These are phyloP conservation scores for Drosophila prostipennis DNA, from an alignment of 2,888 invertebrate genomes.

Conservation along the genomic window DNA sequence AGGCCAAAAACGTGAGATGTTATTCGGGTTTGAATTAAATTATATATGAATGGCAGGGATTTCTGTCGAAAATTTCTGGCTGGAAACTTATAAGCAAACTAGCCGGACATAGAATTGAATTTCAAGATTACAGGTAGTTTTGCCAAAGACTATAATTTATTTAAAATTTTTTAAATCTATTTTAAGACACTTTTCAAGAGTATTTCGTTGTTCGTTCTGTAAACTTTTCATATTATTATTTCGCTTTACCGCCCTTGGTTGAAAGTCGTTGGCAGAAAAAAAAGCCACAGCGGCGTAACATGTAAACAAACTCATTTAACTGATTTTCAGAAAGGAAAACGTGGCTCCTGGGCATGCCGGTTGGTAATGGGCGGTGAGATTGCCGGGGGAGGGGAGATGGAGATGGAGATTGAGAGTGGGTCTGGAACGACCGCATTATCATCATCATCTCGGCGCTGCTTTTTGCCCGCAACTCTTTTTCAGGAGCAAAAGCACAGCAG, in stretches of 20 bases:
- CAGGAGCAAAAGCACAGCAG: slow-evolving; percentile 54
- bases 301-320: slow-evolving; percentile 80
- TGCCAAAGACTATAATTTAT: too few relatives aligned
- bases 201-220: slow-evolving; percentile 21
- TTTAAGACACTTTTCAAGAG: slow-evolving; percentile 3
- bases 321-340: slow-evolving; percentile 73
- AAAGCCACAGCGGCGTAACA: slow-evolving; percentile 54
- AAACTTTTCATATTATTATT: slow-evolving; percentile 29
- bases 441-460: slow-evolving; percentile 40
- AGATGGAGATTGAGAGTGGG: slow-evolving; percentile 7
- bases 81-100: too few relatives aligned
- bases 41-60: too few relatives aligned
- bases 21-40: too few relatives aligned
- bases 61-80: too few relatives aligned
- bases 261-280: slow-evolving; percentile 16
- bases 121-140: too few relatives aligned
- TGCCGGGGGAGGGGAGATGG: slow-evolving; percentile 15
- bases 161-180: too few relatives aligned
- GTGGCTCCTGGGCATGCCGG: slow-evolving; percentile 63
- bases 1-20: not conserved
- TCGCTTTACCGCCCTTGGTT: slow-evolving; percentile 32
- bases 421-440: slow-evolving; percentile 46
- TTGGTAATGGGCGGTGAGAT: slow-evolving; percentile 48
- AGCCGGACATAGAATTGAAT: too few relatives aligned
- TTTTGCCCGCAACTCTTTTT: slow-evolving; percentile 59